Conservation (phyloP, 1,140 invertebrate genomes). For the Antheraea mylitta region DNA sequence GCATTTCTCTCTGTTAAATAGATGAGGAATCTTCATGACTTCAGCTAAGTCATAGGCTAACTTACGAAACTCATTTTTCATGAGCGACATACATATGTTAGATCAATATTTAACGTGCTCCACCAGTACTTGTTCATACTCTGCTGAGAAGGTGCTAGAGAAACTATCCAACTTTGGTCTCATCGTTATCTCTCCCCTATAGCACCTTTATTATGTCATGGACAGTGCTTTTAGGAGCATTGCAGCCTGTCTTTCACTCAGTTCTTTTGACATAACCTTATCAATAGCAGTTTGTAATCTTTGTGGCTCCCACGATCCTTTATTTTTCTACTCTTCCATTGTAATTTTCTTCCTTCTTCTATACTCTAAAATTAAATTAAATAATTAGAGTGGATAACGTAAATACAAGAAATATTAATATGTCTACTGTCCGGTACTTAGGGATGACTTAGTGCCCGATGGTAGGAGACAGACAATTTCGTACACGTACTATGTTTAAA, state of each 20-base stretch:
- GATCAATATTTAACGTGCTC: constrained; percentile 36
- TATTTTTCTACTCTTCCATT: constrained; percentile 29
- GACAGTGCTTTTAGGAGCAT: constrained; percentile 39
- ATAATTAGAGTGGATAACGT: too few relatives aligned
- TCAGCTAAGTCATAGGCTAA: too few relatives aligned
- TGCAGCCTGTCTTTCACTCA: constrained; percentile 41
- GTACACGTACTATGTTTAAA: too few relatives aligned
- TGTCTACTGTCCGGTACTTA: too few relatives aligned
- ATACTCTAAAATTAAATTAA: too few relatives aligned
- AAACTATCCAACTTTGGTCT: constrained; percentile 36
- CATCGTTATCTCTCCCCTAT: constrained; percentile 37
- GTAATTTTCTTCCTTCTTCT: neutral
- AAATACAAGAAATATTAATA: too few relatives aligned
- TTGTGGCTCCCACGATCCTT: constrained; percentile 33
- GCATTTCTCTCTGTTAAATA: neutral
- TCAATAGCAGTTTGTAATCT: constrained; percentile 36
- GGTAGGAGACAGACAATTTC: too few relatives aligned
- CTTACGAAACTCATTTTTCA: too few relatives aligned
- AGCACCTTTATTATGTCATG: constrained; percentile 36
- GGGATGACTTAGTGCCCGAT: too few relatives aligned
- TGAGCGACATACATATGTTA: constrained; percentile 19
- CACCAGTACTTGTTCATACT: constrained; percentile 33
- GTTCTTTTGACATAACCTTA: constrained; percentile 38
- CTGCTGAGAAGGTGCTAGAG: constrained; percentile 33
- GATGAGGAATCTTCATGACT: neutral